phyloP scores from a whole-genome alignment of 2,888 invertebrate species.

The Patella depressa region DNA sequence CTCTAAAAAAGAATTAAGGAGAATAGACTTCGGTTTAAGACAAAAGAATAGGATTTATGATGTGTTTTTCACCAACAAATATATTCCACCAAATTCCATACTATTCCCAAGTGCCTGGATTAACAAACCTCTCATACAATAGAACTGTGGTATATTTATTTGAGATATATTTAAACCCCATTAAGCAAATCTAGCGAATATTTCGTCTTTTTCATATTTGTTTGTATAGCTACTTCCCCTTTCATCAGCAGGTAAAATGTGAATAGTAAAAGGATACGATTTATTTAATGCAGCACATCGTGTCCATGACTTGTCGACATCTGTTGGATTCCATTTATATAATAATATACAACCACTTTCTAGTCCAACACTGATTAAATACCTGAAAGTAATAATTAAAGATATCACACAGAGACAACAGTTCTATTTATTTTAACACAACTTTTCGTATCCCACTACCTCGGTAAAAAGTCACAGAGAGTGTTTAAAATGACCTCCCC shows the following conservation, averaged over 20 bases:
- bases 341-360: constrained; percentile 67
- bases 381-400: constrained; percentile 49
- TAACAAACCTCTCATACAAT: not conserved
- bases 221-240: no score
- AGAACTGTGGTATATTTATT: no score
- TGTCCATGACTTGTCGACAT: constrained; percentile 1
- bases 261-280: constrained; percentile 47
- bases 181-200: no score
- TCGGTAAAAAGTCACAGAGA: no score
- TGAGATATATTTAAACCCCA: no score
- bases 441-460: not conserved
- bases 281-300: constrained; percentile 40
- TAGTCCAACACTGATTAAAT: constrained; percentile 66
- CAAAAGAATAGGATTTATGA: not conserved
- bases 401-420: not conserved
- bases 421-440: not conserved
- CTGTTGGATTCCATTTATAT: constrained; percentile 53
- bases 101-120: not conserved
- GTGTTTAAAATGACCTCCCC: no score
- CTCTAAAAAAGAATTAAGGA: constrained; percentile 42
- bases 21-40: no score
- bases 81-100: no score
- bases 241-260: no score
- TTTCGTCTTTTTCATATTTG: no score
- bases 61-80: not conserved